These are phyloP conservation scores for Cerastoderma edule DNA, from an alignment of 2,888 invertebrate species.

Conservation along the genomic window DNA sequence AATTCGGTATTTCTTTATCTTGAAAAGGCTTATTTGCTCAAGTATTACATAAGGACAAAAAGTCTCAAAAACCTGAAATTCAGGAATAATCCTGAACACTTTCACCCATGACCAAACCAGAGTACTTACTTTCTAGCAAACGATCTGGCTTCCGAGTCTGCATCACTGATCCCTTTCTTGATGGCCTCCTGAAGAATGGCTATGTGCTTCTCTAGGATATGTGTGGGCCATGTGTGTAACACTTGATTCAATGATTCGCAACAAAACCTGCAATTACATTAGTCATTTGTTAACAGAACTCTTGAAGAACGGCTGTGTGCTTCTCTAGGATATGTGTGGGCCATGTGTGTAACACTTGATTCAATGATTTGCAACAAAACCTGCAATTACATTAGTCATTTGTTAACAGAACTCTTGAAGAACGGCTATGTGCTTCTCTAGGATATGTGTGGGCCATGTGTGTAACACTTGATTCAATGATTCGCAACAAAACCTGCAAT, in stretches of 20 bases:
- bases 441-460: conserved; percentile 92
- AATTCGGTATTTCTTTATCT: background rate
- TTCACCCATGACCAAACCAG: no score
- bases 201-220: conserved; percentile 92
- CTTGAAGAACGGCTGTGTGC: conserved; percentile 90
- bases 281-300: conserved; percentile 91
- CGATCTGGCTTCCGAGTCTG: conserved; percentile 94
- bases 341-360: conserved; percentile 94
- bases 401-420: conserved; percentile 91
- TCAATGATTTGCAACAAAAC: conserved; percentile 91
- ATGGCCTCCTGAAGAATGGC: conserved; percentile 92
- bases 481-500: conserved; percentile 88
- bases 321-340: conserved; percentile 92
- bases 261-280: conserved; percentile 87
- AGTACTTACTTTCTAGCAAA: conserved; percentile 91
- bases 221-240: conserved; percentile 94
- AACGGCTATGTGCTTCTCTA: conserved; percentile 91
- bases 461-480: conserved; percentile 92
- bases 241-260: conserved; percentile 94
- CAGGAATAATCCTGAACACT: no score
- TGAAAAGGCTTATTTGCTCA: background rate
- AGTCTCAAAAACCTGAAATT: background rate
- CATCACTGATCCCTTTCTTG: conserved; percentile 92
- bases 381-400: conserved; percentile 90
- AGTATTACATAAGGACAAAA: conserved; percentile 4